Base-by-base conservation (phyloP, 2,113 vertebrate genomes). In the Bettongia penicillata region DNA sequence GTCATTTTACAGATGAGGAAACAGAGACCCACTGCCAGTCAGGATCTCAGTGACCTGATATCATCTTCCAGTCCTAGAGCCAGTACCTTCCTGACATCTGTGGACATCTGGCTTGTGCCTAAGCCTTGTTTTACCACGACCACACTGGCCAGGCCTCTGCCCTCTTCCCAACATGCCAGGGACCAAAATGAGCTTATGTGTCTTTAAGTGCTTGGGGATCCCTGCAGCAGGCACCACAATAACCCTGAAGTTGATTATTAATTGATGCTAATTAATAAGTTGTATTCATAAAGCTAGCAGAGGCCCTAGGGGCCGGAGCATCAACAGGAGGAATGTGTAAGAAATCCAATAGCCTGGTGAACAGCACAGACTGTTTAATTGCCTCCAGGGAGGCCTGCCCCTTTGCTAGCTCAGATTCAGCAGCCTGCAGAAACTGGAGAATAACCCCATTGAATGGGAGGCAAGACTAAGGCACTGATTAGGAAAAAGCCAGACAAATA, bases 221-320 rank as follows among this genome's bases (percentile, higher is more conserved):
- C 68, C 68, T n/a, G 68, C 37, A 77, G 68, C 37, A 77, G 68
- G 68, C 68, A 37, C 68, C 68, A 77, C 16, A 77, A 77, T 77
- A 77, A 77, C 68, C 68, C 68, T 77, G 68, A n/a, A n/a, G 68
- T 77, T 77, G 68, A 77, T 77, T 77, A 77, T 77, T 77, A 77
- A 77, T 77, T 77, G 68, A 77, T 77, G 68, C 68, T 77, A 77
- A 77, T 77, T 77, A 77, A 77, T 77, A 77, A 77, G 68, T 77
- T n/a, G 68, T 77, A 77, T 77, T 77, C 68, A 77, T 77, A 77
- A 77, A 77, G 68, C 68, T n/a, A 77, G 68, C 68, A 77, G 68
- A 77, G 68, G 68, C 68, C 68, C 68, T n/a, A n/a, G 68, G 68
- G 68, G 68, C 68, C n/a, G 37, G 37, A 77, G 14, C 68, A 77